Evolutionary conservation across 2,888 invertebrate species (phyloP), one percentile per base, ranked within the genome.

Genomic region (Elgonia sp.): DNA sequence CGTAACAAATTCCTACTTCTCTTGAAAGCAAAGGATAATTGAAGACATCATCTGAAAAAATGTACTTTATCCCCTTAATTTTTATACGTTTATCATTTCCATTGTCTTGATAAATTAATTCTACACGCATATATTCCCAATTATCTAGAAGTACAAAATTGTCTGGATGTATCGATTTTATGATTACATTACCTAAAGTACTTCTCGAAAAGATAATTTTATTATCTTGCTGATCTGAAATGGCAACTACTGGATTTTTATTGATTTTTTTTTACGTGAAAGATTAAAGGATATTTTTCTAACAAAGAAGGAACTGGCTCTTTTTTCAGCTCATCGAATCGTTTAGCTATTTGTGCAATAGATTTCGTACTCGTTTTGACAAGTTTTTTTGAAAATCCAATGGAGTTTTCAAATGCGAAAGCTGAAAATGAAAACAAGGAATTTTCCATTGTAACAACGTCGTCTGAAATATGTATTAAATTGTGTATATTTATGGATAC

Each of bases 381-480:
- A 42, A 84, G 42, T 53, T 21, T 50, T 42, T 60, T 84, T 55
- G 77, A 21, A 77, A 84, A 84, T 12, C 81, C 76, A n/a, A 69
- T 53, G 62, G 39, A 50, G 50, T 62, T 81, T 65, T 86, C 86
- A 67, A 85, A 85, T 40, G 53, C 20, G 46, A 84, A 84, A 9
- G 83, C 81, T n/a, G 83, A 83, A 70, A 62, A 67, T 29, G 67
- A 16, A 75, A 75, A 73, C 42, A 84, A 72, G 46, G 50, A 46
- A 8, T 67, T 46, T 20, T 82, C 63, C 83, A 86, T 57, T 80
- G 73, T 20, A n/a, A 46, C 37, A 7, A 86, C 88, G 65, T 89
- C 89, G 67, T 88, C 86, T 14, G 84, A 3, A 21, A 89, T 4
- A 42, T 89, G 89, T 53, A 89, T 77, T 50, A 29, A 29, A 29